Evolutionary conservation across 2,797 vertebrate species (phyloP), one percentile per base, ranked within the genome.

Genomic region (Lacerta bilineata): DNA sequence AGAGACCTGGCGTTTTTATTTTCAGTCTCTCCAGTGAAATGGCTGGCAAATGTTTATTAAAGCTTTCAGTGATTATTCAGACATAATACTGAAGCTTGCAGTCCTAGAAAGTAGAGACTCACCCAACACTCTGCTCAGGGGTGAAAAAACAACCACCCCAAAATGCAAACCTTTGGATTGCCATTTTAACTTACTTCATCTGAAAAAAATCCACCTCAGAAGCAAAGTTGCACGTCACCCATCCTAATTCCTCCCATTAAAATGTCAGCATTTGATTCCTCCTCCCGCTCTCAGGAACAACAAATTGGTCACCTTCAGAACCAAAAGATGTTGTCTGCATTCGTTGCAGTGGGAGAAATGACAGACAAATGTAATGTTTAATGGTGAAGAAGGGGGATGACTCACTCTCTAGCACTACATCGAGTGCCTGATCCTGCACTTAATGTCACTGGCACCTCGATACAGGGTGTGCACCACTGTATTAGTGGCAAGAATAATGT

Each of bases 391-490:
- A 66, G 87, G 71, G 50, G 10, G 74, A 97, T 98, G 97, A 97
- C 94, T 97, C 97, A 97, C 96, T 95, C 93, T 95, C 94, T 94
- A 95, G 96, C 84, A 87, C 78, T 84, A 93, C 89, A 85, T 0
- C 0, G 83, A 87, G 72, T 81, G 79, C 87, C 86, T 87, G 89
- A 76, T 88, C 88, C 83, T 10, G 87, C 66, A 46, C 3, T 8
- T 18, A 71, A 5, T 41, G n/a, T 4, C 15, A 64, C 76, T 29
- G 33, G 27, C 17, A 4, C 6, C 39, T 64, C n/a, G 10, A 39
- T 27, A 9, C 50, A 61, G n/a, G 13, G 55, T 20, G n/a, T 4
- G 29, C 43, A 55, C 33, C 20, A n/a, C 20, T 59, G 27, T 23
- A 23, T 64, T 33, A 39, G 11, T 7, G 25, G 39, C 64, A 69